Conservation (phyloP, 2,888 invertebrate genomes). For the Anarsia innoxiella region DNA sequence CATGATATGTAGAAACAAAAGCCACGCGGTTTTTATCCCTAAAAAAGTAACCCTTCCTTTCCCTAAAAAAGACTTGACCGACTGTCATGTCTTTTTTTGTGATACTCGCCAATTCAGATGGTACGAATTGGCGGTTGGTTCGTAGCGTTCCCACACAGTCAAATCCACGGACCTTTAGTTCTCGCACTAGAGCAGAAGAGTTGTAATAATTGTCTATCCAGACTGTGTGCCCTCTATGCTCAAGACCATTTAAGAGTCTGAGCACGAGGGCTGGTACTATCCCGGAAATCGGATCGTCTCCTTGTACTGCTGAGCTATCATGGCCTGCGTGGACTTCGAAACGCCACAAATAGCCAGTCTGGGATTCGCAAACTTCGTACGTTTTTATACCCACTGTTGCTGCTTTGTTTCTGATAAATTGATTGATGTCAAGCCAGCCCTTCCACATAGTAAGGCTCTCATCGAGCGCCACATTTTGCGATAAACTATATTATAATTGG, state of each 20-base stretch:
- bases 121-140: slow-evolving; percentile 19
- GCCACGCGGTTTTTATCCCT: too few relatives aligned
- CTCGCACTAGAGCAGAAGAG: too few relatives aligned
- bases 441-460: background rate
- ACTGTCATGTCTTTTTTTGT: slow-evolving; percentile 14
- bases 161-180: too few relatives aligned
- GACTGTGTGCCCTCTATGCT: too few relatives aligned
- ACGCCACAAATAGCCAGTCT: background rate
- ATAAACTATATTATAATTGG: background rate
- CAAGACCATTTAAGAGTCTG: too few relatives aligned
- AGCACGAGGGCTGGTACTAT: too few relatives aligned
- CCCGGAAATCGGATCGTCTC: background rate
- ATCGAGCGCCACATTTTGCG: too few relatives aligned
- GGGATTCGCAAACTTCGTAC: background rate
- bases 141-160: slow-evolving; percentile 18
- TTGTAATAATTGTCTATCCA: too few relatives aligned
- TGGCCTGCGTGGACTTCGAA: slow-evolving; percentile 4
- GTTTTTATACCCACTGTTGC: background rate
- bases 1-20: too few relatives aligned
- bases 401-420: background rate
- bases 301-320: background rate
- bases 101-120: too few relatives aligned
- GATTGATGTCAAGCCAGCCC: background rate
- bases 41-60: too few relatives aligned
- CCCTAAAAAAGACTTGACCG: too few relatives aligned